phyloP scores from a whole-genome alignment of 2,888 invertebrate genomes.

The Schizaphis graminum region DNA sequence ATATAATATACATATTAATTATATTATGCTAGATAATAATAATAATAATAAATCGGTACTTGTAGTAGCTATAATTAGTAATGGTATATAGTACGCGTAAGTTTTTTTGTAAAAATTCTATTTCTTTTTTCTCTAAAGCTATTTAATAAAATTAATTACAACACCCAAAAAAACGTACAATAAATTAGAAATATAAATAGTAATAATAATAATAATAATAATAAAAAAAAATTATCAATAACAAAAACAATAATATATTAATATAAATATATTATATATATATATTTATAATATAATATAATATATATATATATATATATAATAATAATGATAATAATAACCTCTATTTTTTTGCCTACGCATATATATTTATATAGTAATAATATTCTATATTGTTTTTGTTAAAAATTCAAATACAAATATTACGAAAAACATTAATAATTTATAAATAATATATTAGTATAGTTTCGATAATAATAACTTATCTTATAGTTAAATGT shows the following conservation, averaged over 20 bases:
- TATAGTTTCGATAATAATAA: conserved; percentile 44
- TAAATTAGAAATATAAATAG: conserved; percentile 57
- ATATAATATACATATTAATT: conserved; percentile 43
- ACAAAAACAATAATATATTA: conserved; percentile 58
- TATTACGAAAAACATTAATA: conserved; percentile 55
- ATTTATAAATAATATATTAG: conserved; percentile 55
- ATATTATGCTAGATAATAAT: conserved; percentile 44
- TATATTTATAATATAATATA: background rate
- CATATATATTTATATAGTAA: conserved; percentile 30
- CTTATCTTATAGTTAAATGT: conserved; percentile 30
- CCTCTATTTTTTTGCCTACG: conserved; percentile 44
- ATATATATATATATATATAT: conserved; percentile 1
- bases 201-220: conserved; percentile 58
- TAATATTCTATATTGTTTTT: conserved; percentile 29
- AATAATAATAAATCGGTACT: conserved; percentile 45
- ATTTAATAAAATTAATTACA: conserved; percentile 61
- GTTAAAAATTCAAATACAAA: conserved; percentile 55
- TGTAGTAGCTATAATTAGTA: conserved; percentile 29
- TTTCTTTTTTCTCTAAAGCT: conserved; percentile 36
- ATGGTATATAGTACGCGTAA: conserved; percentile 29
- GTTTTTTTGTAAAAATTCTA: conserved; percentile 37
- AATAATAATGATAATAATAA: conserved; percentile 44
- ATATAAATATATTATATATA: conserved; percentile 35
- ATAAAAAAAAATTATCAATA: conserved; percentile 56
- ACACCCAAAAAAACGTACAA: conserved; percentile 58